These are phyloP conservation scores for Casuarius casuarius DNA, from an alignment of 2,113 vertebrate species.

Conservation along the genomic window DNA sequence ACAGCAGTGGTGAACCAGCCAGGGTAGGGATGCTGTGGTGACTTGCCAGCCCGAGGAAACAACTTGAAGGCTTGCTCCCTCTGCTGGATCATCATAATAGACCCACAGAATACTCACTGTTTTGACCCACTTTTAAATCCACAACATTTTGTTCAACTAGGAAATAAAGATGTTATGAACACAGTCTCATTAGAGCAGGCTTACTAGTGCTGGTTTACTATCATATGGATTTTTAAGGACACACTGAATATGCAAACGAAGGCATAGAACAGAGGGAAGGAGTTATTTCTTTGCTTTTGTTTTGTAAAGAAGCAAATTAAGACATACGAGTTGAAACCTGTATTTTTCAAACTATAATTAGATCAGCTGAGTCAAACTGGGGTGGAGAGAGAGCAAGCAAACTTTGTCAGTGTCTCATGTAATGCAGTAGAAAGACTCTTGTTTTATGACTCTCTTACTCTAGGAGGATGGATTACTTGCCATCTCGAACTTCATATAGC, in stretches of 20 bases:
- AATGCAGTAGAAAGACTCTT: neutral
- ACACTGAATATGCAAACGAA: neutral
- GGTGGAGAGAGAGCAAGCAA: neutral
- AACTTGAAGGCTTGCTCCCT: slow-evolving; percentile 31
- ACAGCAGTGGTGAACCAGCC: neutral
- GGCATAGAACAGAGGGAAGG: neutral
- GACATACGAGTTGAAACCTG: neutral
- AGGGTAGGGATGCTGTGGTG: neutral
- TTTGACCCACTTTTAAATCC: neutral
- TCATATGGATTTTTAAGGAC: neutral
- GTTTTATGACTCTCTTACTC: neutral
- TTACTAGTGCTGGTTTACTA: neutral
- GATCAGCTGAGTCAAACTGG: neutral
- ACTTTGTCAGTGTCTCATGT: neutral
- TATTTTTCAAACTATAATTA: neutral
- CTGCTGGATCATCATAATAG: neutral
- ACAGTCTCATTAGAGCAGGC: neutral
- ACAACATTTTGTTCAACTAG: neutral
- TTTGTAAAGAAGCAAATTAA: neutral
- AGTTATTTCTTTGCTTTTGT: neutral
- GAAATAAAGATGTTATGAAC: neutral
- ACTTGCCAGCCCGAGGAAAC: neutral
- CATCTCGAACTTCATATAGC: neutral
- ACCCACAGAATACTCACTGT: neutral
- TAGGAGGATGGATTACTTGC: neutral